Evolutionary conservation across 2,797 vertebrate species (phyloP).

Genomic region (Oreortyx pictus): DNA sequence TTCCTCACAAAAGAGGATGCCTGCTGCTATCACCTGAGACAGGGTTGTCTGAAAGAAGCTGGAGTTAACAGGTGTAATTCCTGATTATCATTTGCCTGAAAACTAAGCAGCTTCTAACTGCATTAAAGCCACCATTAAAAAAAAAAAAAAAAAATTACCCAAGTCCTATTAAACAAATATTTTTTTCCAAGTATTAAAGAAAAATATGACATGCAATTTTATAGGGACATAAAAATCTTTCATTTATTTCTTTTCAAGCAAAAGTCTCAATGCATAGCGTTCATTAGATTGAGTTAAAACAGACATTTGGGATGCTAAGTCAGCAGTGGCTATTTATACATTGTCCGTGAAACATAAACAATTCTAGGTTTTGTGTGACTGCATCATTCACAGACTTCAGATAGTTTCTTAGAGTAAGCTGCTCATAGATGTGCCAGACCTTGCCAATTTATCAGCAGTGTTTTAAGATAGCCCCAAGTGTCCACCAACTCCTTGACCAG

Average conservation of each 20-base stretch:
- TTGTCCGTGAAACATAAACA: background rate
- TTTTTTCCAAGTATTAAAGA: background rate
- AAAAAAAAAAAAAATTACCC: background rate
- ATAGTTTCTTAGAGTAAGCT: background rate
- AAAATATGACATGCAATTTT: background rate
- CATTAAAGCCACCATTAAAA: background rate
- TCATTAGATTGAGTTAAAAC: background rate
- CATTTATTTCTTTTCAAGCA: background rate
- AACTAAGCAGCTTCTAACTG: background rate
- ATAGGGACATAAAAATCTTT: background rate
- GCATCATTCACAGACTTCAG: background rate
- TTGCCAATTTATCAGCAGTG: background rate
- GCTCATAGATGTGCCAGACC: background rate
- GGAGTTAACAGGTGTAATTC: background rate
- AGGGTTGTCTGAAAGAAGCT: background rate
- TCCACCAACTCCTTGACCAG: rapidly evolving
- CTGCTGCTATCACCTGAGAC: background rate
- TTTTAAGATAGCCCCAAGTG: background rate
- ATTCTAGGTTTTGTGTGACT: no score
- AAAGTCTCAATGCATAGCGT: background rate
- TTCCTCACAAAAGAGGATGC: background rate
- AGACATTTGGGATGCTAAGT: background rate
- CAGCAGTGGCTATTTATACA: background rate
- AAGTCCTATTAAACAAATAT: background rate
- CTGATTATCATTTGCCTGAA: background rate